Base-by-base conservation (phyloP, 2,797 vertebrate species). In the Anguilla pacifica region DNA sequence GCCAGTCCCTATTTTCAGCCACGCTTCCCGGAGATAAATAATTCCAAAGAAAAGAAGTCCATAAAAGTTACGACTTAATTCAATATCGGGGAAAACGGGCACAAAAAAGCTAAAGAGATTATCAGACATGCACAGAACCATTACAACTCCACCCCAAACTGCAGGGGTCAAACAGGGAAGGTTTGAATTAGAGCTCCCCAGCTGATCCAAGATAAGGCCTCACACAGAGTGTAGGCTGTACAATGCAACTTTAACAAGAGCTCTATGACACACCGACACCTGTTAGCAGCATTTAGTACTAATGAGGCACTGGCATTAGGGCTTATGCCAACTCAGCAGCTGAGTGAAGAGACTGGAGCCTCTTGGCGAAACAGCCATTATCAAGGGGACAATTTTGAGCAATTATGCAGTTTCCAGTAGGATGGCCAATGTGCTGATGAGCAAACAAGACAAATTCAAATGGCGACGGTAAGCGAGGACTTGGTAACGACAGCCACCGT, bases 1-100 rank as follows among this genome's bases (percentile, higher is more conserved):
- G 59, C 53, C 77, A 57, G 82, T 86, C 43, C 57, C 77, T 70
- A 81, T 86, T 61, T 88, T 43, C 67, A 88, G 49, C 35, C 49
- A 87, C 55, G 22, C 67, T 85, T 84, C 31, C 31, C 11, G 13
- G 39, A 51, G 79, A 82, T 64, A 87, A 87, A 31, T 39, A 51
- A 85, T 55, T 85, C 82, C 46, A 61, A 57, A 59, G 2, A 84
- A 84, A 84, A 43, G 64, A 70, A 70, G 64, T 35, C 9, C 31
- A 19, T 84, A 39, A 84, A 19, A 59, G 51, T 59, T 59, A 39
- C 53, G 57, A 84, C 11, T 84, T 84, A 84, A 84, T 84, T 84
- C 25, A 57, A 84, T 31, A 84, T 51, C 57, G n/a, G 83, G 83
- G 55, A 59, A 55, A 84, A 55, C 22, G 5, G 53, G 6, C 0